Conservation (phyloP, 2,113 vertebrate species). For the Chauna torquata region DNA sequence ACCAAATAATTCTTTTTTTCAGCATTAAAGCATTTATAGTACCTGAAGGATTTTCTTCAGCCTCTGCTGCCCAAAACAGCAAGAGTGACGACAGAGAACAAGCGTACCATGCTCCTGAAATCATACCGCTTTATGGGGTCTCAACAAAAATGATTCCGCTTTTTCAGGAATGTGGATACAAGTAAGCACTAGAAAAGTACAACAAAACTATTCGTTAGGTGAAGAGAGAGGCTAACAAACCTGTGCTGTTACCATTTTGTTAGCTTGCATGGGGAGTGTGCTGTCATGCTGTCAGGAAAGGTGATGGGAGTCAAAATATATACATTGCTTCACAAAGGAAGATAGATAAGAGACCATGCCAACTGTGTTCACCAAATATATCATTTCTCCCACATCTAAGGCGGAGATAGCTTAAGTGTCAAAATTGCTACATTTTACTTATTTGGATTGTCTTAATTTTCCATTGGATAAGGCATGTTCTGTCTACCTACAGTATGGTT, state of each 20-base stretch:
- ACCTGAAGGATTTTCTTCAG: slow-evolving; percentile 72
- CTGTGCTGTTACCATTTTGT: background rate
- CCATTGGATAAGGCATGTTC: background rate
- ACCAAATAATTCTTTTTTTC: slow-evolving; percentile 18
- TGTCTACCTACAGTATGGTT: background rate
- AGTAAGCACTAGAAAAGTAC: slow-evolving; percentile 73
- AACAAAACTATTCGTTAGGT: background rate
- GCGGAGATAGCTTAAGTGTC: background rate
- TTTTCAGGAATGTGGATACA: slow-evolving; percentile 88
- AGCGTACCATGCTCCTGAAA: slow-evolving; percentile 88
- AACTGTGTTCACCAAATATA: background rate
- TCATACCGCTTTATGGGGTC: slow-evolving; percentile 86
- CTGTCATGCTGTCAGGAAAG: background rate
- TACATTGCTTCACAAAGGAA: background rate
- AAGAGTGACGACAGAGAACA: slow-evolving; percentile 74
- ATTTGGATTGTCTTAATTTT: background rate
- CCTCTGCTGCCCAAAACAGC: slow-evolving; percentile 55
- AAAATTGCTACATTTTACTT: background rate
- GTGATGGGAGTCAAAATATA: background rate
- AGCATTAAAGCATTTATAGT: slow-evolving; percentile 86
- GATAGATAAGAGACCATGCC: background rate
- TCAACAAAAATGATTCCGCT: slow-evolving; percentile 86
- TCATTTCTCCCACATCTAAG: background rate
- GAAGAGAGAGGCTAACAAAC: background rate
- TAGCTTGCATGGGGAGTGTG: background rate